Evolutionary conservation across 2,113 vertebrate genomes (phyloP), one percentile per base, ranked within the genome.

Genomic region (Heterotis niloticus): DNA sequence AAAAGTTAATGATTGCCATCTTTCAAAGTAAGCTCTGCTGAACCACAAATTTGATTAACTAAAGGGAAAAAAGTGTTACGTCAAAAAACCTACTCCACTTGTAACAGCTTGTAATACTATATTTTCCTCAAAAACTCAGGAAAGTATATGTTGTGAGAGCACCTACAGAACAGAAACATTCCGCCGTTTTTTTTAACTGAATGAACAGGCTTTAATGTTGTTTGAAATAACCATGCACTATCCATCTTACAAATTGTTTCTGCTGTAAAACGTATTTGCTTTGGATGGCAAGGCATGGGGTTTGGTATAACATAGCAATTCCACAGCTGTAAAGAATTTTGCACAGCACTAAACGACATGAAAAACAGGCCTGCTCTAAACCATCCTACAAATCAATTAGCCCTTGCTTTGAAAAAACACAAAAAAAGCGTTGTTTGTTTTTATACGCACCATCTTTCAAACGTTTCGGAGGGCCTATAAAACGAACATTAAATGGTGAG

Each of bases 351-450:
- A 78, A 77, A 81, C 13, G 5, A 34, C 70, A 64, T 17, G 57
- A 62, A 68, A 59, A 29, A 9, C 17, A 18, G 62, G 44, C 67
- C 59, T 44, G 29, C 59, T 59, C 75, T 79, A 44, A 59, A 82
- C 78, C 56, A 71, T 68, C 44, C 80, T 79, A 65, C 78, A 86
- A 78, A 82, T 79, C 80, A 83, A 84, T 79, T 67, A 78, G 26
- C 65, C 66, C 26, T 75, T 56, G 28, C 69, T 79, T 62, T 18
- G 26, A 52, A 11, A 54, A 12, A 20, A 4, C 51, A 56, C 62
- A 68, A 72, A 62, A 26, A 62, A 68, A 34, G 73, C 52, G 34
- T 67, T 82, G 78, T 77, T 79, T 82, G 74, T 75, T 78, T 79
- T 78, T 62, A 51, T 60, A 60, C 57, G 70, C 51, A 66, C 76